A percentile compares a stretch with the other conserved stretches of the same genome.
These are phyloP conservation scores for Prionace glauca DNA, from an alignment of 2,797 vertebrate species.

Conservation along the genomic window DNA sequence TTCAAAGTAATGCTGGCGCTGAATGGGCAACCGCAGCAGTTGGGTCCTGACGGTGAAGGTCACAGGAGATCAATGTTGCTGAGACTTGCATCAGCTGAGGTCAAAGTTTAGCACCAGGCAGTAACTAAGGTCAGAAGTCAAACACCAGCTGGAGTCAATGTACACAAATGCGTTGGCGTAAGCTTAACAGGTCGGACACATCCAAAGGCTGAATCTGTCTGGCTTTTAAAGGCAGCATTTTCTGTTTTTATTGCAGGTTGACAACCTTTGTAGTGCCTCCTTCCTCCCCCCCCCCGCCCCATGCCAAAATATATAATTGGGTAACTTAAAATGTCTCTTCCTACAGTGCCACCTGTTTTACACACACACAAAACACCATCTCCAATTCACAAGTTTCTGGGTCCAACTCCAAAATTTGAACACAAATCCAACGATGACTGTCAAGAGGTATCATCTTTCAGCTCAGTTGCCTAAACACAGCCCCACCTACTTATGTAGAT, in stretches of 20 bases:
- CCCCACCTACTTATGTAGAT: too few species aligned
- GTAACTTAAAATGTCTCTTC: not conserved
- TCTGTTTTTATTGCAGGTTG: not conserved
- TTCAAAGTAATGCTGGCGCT: not conserved
- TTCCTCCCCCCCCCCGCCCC: not conserved
- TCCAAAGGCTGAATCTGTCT: not conserved
- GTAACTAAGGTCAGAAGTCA: not conserved
- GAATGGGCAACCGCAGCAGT: not conserved
- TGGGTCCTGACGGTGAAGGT: conserved; percentile 9
- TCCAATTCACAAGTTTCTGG: too few species aligned
- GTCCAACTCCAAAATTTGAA: not conserved
- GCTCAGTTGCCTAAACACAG: not conserved
- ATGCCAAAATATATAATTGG: not conserved
- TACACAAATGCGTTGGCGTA: not conserved
- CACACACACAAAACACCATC: too few species aligned
- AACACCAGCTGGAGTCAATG: not conserved
- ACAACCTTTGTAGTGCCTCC: not conserved
- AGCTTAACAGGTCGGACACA: not conserved
- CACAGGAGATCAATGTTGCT: not conserved
- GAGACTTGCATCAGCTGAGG: not conserved
- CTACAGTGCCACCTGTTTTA: not conserved
- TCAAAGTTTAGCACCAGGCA: not conserved
- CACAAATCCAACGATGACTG: not conserved
- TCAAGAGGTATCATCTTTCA: too few species aligned
- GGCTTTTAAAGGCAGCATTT: not conserved